Evolutionary conservation across 2,888 invertebrate genomes (phyloP).

Genomic region (Cephus sareptanus): DNA sequence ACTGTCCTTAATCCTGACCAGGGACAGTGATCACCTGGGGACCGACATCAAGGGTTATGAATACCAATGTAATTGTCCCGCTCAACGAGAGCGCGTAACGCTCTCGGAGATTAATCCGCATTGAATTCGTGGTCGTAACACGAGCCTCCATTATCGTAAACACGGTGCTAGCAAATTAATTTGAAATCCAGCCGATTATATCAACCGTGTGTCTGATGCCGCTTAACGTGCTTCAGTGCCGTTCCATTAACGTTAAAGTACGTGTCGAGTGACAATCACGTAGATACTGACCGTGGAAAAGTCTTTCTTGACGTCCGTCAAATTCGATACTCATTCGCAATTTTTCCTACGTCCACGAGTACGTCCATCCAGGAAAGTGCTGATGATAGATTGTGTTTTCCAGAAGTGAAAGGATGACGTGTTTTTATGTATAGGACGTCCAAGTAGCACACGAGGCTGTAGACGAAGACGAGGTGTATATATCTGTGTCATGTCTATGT

Average conservation of each 20-base stretch:
- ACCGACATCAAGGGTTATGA: conserved; percentile 25
- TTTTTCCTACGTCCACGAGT: neutral
- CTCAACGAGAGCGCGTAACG: conserved; percentile 16
- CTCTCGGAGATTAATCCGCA: conserved; percentile 21
- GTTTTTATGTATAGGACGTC: neutral
- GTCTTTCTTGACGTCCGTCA: neutral
- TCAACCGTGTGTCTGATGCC: neutral
- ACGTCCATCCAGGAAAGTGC: neutral
- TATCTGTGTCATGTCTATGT: neutral
- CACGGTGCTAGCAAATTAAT: conserved; percentile 39
- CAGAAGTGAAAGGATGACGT: neutral
- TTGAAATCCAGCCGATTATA: conserved; percentile 27
- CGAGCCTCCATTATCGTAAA: conserved; percentile 39
- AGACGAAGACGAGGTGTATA: neutral
- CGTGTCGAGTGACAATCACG: neutral
- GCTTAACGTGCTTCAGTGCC: neutral
- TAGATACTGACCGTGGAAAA: neutral
- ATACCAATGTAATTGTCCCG: conserved; percentile 35
- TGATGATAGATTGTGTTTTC: neutral
- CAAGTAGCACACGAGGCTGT: neutral
- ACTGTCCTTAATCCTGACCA: neutral
- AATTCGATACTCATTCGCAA: neutral
- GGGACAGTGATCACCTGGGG: neutral
- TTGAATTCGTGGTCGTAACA: conserved; percentile 21
- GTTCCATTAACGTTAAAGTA: neutral